Evolutionary conservation across 1,140 invertebrate species (phyloP).

Genomic region (Cydia fagiglandana): DNA sequence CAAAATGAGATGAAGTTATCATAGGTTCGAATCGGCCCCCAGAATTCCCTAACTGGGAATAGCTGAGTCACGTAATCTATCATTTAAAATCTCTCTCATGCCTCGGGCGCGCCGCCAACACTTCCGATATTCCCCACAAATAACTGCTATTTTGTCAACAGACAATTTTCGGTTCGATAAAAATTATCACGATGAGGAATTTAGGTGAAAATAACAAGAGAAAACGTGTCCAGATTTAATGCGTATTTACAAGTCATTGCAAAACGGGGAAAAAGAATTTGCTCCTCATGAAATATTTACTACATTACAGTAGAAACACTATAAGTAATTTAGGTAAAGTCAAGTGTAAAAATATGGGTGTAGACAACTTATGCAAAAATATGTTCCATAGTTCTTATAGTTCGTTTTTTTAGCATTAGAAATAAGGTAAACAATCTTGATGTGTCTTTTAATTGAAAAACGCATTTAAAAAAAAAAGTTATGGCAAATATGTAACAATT

Average conservation of each 20-base stretch:
- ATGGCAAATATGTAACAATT: too few relatives aligned
- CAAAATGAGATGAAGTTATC: too few relatives aligned
- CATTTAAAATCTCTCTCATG: neutral
- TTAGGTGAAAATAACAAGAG: neutral
- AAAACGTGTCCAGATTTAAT: neutral
- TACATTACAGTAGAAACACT: too few relatives aligned
- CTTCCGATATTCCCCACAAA: slow-evolving; percentile 10
- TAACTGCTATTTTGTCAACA: neutral
- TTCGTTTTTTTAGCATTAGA: too few relatives aligned
- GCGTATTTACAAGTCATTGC: neutral
- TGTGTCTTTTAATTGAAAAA: too few relatives aligned
- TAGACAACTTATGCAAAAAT: too few relatives aligned
- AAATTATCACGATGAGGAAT: neutral
- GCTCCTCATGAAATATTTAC: too few relatives aligned
- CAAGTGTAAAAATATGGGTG: too few relatives aligned
- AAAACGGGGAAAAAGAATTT: neutral
- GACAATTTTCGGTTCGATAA: neutral
- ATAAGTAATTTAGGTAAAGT: too few relatives aligned
- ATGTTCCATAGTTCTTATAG: too few relatives aligned
- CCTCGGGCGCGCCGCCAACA: slow-evolving; percentile 1
- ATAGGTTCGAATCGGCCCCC: neutral
- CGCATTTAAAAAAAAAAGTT: too few relatives aligned
- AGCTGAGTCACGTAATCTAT: slow-evolving; percentile 23
- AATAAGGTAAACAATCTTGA: too few relatives aligned
- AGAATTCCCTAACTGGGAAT: slow-evolving; percentile 10